These are phyloP conservation scores for Gryllus longicercus DNA, from an alignment of 2,888 invertebrate species.

Conservation along the genomic window DNA sequence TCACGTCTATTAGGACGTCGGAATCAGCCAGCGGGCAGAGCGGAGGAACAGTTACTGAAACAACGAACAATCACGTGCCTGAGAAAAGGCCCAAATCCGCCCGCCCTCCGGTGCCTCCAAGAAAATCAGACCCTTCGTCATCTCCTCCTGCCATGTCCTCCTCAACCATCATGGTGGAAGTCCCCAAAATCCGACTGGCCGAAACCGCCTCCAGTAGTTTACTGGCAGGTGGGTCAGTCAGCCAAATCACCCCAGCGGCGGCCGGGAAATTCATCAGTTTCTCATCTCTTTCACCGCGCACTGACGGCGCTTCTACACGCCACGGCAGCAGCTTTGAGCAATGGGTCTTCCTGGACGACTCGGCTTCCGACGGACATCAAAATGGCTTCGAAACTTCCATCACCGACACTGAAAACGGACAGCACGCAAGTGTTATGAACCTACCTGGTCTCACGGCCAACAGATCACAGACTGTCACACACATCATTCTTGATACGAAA, in stretches of 20 bases:
- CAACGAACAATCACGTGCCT: conserved; percentile 25
- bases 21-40: conserved; percentile 42
- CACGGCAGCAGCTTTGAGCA: conserved; percentile 45
- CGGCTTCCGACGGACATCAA: conserved; percentile 36
- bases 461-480: conserved; percentile 44
- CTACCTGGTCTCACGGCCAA: conserved; percentile 41
- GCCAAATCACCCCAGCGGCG: background rate
- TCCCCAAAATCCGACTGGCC: conserved; percentile 22
- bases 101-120: conserved; percentile 52
- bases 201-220: conserved; percentile 8
- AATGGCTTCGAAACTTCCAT: conserved; percentile 38
- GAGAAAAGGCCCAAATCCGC: conserved; percentile 43
- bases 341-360: conserved; percentile 46
- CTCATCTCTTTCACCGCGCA: conserved; percentile 30
- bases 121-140: conserved; percentile 45
- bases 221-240: background rate
- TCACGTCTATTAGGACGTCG: conserved; percentile 45
- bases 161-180: conserved; percentile 23
- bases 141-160: conserved; percentile 37
- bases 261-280: conserved; percentile 33
- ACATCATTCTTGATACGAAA: conserved; percentile 42
- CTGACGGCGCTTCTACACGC: conserved; percentile 38
- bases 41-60: conserved; percentile 23
- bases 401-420: conserved; percentile 34
- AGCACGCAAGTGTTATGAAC: conserved; percentile 38